Conservation (phyloP, 2,888 invertebrate genomes). For the Ligdia adustata region DNA sequence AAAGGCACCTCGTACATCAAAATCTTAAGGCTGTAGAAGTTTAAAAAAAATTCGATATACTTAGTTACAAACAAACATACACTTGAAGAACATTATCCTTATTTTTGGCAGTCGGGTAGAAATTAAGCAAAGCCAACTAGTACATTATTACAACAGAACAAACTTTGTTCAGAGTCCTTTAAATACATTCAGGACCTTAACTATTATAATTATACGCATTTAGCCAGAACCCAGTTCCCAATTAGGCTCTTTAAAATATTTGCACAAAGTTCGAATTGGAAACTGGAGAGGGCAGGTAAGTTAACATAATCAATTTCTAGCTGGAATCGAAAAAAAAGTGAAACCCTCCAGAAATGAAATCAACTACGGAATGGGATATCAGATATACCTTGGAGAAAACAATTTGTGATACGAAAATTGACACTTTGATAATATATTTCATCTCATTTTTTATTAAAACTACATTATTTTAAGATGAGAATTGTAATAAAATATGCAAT, state of each 20-base stretch:
- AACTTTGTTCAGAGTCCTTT: constrained; percentile 14
- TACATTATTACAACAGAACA: constrained; percentile 18
- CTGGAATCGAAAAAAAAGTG: constrained; percentile 4
- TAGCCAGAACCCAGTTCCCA: constrained; percentile 19
- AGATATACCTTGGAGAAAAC: not conserved
- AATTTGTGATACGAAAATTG: not conserved
- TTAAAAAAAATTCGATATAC: too few species aligned
- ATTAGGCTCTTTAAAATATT: constrained; percentile 31
- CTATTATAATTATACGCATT: constrained; percentile 22
- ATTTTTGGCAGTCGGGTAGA: too few species aligned
- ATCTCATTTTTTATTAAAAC: too few species aligned
- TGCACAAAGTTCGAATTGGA: constrained; percentile 24
- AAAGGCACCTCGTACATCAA: too few species aligned
- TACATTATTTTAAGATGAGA: too few species aligned
- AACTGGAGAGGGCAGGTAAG: constrained; percentile 22
- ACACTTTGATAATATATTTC: not conserved
- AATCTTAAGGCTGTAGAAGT: too few species aligned
- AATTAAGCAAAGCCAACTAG: too few species aligned
- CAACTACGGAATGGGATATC: not conserved
- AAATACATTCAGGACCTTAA: constrained; percentile 19
- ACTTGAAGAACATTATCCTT: too few species aligned
- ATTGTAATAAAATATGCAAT: too few species aligned
- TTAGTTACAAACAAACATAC: too few species aligned
- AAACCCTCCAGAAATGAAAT: constrained; percentile 5
- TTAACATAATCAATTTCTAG: constrained; percentile 21